A percentile compares a stretch with the other conserved stretches of the same genome.
These are phyloP conservation scores for Mus spicilegus DNA, from an alignment of 2,113 vertebrate species.

Conservation along the genomic window DNA sequence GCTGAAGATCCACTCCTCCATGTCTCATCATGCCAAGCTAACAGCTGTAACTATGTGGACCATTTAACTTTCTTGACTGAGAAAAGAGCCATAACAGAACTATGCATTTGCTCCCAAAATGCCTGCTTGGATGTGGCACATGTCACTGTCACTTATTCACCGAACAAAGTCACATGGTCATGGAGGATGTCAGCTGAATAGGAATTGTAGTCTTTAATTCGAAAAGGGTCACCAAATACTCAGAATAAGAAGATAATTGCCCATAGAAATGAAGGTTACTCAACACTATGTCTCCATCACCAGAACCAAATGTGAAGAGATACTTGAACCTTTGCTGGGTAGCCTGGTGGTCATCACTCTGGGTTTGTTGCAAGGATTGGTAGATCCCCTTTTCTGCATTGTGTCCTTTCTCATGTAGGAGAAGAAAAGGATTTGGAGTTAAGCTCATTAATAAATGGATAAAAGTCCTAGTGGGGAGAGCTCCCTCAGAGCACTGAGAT, in stretches of 20 bases:
- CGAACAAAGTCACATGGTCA: background rate
- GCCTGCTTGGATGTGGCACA: background rate
- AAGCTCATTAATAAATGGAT: background rate
- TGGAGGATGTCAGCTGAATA: background rate
- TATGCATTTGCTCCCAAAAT: background rate
- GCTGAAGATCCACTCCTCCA: background rate
- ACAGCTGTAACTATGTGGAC: background rate
- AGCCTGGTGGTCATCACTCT: background rate
- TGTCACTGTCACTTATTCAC: background rate
- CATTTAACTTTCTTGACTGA: background rate
- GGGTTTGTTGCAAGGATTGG: background rate
- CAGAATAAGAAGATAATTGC: background rate
- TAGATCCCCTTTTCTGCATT: background rate
- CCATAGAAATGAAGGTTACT: background rate
- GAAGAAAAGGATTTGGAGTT: background rate
- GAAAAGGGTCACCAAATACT: background rate
- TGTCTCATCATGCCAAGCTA: background rate
- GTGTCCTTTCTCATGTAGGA: background rate
- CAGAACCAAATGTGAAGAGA: background rate
- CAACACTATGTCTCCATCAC: background rate
- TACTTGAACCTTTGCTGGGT: background rate
- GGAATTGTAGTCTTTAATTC: background rate
- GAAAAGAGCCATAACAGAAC: background rate
- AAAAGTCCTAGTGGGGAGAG: background rate
- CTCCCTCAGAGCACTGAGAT: background rate